A percentile compares a stretch with the other conserved stretches of the same genome.
phyloP scores from a whole-genome alignment of 2,113 vertebrate species.

The Passer domesticus region DNA sequence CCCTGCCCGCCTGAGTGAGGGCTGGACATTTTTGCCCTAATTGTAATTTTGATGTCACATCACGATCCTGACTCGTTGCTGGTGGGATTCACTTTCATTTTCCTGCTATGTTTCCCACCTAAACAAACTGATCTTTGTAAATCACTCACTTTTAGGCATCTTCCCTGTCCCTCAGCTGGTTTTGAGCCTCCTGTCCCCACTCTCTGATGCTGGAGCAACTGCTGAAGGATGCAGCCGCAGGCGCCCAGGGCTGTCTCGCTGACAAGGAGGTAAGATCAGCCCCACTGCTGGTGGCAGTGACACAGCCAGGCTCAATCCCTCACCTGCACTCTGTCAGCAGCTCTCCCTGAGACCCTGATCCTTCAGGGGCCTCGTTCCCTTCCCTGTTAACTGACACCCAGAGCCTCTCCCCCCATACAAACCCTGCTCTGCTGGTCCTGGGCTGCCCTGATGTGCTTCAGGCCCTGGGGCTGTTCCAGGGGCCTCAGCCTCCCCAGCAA shows the following conservation, averaged over 20 bases:
- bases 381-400: neutral
- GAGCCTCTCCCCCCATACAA: neutral
- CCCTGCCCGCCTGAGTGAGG: neutral
- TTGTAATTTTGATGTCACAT: neutral
- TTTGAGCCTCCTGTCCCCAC: neutral
- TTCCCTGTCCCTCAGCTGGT: neutral
- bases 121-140: neutral
- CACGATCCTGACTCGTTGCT: neutral
- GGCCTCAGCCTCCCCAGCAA: neutral
- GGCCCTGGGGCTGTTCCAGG: neutral
- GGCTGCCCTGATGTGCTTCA: too few relatives aligned
- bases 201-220: neutral
- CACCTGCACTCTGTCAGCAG: accelerated
- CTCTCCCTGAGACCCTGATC: accelerated
- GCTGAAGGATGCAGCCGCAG: conserved; percentile 29
- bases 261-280: conserved; percentile 16
- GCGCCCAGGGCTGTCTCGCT: neutral
- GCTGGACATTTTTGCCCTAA: neutral
- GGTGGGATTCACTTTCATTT: neutral
- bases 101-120: neutral
- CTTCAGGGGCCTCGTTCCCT: neutral
- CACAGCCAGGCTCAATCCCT: neutral
- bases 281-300: neutral
- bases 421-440: neutral
- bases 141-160: conserved; percentile 6